Evolutionary conservation across 2,797 vertebrate species (phyloP).

Genomic region (Anas bahamensis): DNA sequence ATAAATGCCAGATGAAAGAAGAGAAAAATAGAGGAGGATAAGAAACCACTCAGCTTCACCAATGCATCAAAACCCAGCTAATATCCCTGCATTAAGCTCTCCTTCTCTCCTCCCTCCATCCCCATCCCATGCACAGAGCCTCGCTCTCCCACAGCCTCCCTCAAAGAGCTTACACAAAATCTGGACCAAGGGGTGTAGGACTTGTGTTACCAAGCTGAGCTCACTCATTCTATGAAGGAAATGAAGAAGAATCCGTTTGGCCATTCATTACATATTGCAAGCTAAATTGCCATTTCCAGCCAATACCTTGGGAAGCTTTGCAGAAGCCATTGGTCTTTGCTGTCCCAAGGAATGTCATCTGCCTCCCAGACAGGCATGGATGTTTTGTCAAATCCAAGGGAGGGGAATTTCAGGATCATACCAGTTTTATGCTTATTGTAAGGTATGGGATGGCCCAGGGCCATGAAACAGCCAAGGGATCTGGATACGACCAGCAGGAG

Average conservation of each 20-base stretch:
- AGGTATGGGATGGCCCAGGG: neutral
- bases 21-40: neutral
- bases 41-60: neutral
- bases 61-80: rapidly evolving
- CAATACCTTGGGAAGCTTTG: neutral
- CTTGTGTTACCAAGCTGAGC: neutral
- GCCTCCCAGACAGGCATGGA: neutral
- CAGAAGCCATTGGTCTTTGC: neutral
- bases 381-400: neutral
- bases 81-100: neutral
- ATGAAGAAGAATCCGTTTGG: neutral
- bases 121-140: neutral
- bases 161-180: neutral
- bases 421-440: neutral
- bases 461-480: neutral
- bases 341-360: neutral
- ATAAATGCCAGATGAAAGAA: neutral
- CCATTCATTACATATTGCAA: neutral
- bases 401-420: rapidly evolving
- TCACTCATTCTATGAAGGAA: neutral
- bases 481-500: neutral
- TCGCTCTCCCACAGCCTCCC: neutral
- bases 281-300: neutral
- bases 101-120: neutral
- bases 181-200: neutral